Evolutionary conservation across 2,113 vertebrate genomes (phyloP).

Genomic region (Heterotis niloticus): DNA sequence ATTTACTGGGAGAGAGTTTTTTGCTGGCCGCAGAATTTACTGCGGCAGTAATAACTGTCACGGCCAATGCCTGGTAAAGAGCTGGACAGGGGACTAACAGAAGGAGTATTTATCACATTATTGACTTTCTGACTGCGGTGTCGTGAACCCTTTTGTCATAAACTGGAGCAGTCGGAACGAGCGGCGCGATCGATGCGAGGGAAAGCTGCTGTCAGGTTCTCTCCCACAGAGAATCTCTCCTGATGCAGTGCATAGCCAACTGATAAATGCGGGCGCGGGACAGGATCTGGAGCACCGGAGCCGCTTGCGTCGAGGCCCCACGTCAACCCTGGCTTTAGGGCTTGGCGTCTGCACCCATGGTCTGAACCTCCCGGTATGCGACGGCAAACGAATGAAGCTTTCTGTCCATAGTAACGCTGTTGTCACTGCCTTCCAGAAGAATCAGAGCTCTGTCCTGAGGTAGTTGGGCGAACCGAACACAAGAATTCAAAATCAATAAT

Average conservation of each 20-base stretch:
- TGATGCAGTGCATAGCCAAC: constrained; percentile 67
- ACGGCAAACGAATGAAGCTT: no score
- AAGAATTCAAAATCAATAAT: no score
- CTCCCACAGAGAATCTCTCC: constrained; percentile 73
- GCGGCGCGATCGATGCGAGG: constrained; percentile 69
- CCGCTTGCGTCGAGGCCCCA: no score
- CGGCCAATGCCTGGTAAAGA: constrained; percentile 75
- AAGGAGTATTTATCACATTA: constrained; percentile 78
- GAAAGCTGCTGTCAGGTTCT: constrained; percentile 71
- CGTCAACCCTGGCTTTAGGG: constrained; percentile 5
- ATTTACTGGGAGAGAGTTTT: constrained; percentile 70
- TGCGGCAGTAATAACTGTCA: constrained; percentile 87
- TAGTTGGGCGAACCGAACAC: no score
- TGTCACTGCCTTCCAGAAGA: no score
- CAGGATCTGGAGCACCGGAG: constrained; percentile 21
- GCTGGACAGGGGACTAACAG: constrained; percentile 73
- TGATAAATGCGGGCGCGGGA: constrained; percentile 65
- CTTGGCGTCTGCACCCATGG: no score
- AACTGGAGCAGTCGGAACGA: constrained; percentile 69
- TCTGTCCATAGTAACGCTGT: no score
- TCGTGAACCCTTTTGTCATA: constrained; percentile 83
- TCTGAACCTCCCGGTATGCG: no score
- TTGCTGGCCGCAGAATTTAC: constrained; percentile 83
- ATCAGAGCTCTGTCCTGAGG: no score
- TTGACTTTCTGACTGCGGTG: constrained; percentile 78